Evolutionary conservation across 2,888 invertebrate species (phyloP).

Genomic region (Nebria salina): DNA sequence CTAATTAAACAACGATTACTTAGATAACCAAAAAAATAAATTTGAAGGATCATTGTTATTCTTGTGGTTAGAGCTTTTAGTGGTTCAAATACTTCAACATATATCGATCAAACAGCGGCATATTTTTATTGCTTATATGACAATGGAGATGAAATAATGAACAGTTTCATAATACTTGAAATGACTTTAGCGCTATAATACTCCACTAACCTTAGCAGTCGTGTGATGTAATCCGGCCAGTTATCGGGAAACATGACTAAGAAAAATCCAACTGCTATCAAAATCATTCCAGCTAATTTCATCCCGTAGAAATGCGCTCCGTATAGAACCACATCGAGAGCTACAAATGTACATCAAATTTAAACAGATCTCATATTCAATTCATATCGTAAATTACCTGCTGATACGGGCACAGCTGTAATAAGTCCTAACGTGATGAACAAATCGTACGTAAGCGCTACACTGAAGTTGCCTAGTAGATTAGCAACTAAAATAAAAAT

Average conservation of each 20-base stretch:
- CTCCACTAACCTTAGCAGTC: conserved; percentile 78
- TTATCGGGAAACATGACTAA: conserved; percentile 95
- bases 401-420: conserved; percentile 93
- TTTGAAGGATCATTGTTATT: background rate
- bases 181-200: background rate
- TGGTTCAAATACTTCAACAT: background rate
- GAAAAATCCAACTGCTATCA: conserved; percentile 91
- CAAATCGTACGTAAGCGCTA: conserved; percentile 91
- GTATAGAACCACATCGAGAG: conserved; percentile 86
- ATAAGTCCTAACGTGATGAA: conserved; percentile 95
- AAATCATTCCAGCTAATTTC: conserved; percentile 93
- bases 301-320: conserved; percentile 90
- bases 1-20: conserved; percentile 38
- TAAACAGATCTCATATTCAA: no score
- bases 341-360: conserved; percentile 63
- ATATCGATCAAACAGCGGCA: background rate
- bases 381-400: conserved; percentile 68
- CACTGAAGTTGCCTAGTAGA: conserved; percentile 92
- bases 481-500: conserved; percentile 79
- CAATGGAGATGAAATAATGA: background rate
- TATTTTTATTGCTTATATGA: background rate
- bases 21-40: conserved; percentile 21
- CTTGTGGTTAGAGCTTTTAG: background rate
- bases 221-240: conserved; percentile 95
- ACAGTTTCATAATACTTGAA: background rate